Conservation (phyloP, 2,888 invertebrate genomes). For the Sericinus montela region DNA sequence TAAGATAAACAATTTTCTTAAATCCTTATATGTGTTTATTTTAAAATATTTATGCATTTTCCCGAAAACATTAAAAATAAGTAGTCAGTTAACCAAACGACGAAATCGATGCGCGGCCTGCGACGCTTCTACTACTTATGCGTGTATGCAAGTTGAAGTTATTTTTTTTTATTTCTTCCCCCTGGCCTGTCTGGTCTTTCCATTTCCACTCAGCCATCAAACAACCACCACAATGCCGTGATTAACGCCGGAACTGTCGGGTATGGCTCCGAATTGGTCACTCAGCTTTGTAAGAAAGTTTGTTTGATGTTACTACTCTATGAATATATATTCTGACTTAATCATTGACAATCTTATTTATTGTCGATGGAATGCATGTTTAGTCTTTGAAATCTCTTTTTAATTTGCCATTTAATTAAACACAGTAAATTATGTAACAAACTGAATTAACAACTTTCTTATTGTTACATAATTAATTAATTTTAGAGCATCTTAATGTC, state of each 20-base stretch:
- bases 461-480: too few species aligned
- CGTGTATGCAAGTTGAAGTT: constrained; percentile 64
- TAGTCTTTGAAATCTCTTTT: too few species aligned
- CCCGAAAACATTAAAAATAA: not conserved
- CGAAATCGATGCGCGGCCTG: constrained; percentile 26
- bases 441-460: too few species aligned
- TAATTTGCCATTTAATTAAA: too few species aligned
- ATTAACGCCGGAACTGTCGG: constrained; percentile 47
- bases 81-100: constrained; percentile 6
- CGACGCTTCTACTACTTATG: constrained; percentile 54
- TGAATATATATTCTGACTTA: not conserved
- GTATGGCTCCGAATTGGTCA: constrained; percentile 25
- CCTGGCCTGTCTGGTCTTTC: constrained; percentile 69
- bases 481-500: too few species aligned
- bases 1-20: too few species aligned
- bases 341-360: too few species aligned
- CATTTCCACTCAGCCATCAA: constrained; percentile 61
- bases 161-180: constrained; percentile 69
- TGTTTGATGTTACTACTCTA: not conserved
- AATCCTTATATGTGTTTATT: too few species aligned
- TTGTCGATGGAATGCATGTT: too few species aligned
- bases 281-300: constrained; percentile 19
- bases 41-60: too few species aligned
- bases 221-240: constrained; percentile 58
- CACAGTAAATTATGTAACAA: too few species aligned